These are phyloP conservation scores for Camelus bactrianus DNA, from an alignment of 2,113 vertebrate species.

Conservation along the genomic window DNA sequence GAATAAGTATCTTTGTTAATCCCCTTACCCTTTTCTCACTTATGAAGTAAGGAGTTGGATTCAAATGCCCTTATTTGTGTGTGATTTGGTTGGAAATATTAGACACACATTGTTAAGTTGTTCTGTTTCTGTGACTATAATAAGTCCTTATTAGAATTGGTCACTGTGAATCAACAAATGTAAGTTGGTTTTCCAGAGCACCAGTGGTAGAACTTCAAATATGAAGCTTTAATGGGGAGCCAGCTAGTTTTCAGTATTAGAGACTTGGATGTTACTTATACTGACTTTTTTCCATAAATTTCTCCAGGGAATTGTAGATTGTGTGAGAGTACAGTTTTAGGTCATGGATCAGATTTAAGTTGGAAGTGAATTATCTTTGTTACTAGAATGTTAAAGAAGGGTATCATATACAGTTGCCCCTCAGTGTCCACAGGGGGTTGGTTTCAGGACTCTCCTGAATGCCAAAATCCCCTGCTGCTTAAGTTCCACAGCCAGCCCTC, in stretches of 20 bases:
- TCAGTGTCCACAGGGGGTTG: not conserved
- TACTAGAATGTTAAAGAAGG: not conserved
- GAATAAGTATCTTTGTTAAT: constrained; percentile 9
- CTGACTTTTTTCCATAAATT: not conserved
- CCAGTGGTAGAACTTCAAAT: not conserved
- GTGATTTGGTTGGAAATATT: not conserved
- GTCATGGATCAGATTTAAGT: constrained; percentile 15
- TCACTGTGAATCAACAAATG: not conserved
- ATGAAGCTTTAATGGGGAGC: not conserved
- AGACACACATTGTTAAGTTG: not conserved
- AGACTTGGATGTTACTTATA: not conserved
- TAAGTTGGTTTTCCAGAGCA: not conserved
- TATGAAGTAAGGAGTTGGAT: not conserved
- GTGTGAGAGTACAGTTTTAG: not conserved
- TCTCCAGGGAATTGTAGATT: not conserved
- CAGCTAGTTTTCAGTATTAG: not conserved
- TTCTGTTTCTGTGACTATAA: not conserved
- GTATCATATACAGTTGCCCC: not conserved
- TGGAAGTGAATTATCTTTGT: not conserved
- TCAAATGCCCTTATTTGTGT: not conserved
- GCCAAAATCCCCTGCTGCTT: not conserved
- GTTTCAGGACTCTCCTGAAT: not conserved
- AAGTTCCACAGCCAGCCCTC: not conserved
- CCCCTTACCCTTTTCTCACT: not conserved
- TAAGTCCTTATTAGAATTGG: not conserved